Base-by-base conservation (phyloP, 2,113 vertebrate species). In the Brachyhypopomus occidentalis region DNA sequence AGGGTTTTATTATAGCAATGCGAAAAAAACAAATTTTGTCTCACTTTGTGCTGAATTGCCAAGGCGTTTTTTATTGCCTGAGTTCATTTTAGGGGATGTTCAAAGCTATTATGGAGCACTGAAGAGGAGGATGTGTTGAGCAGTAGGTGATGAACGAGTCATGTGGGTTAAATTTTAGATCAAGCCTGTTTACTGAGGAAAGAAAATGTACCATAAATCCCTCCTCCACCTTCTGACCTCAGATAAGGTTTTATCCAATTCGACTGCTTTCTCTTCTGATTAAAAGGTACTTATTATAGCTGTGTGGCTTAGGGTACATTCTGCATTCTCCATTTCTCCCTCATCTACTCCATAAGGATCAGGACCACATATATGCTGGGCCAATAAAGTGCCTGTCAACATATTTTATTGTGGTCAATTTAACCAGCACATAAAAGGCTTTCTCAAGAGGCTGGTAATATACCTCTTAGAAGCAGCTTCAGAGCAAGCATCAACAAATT, bases 181-280 rank as follows among this genome's bases (percentile, higher is more conserved):
- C 87, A 62, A 80, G 75, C 83, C 88, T 90, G 86, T 91, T 91
- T 92, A 88, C 86, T 81, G 80, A 17, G 12, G 75, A 77, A 89
- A 89, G 88, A 90, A 90, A 92, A 91, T 92, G 89, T 88, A 89
- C 87, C 86, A 89, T 91, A 90, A 88, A 91, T 91, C 89, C 87
- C 78, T 87, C 84, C 86, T 88, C 81, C 87, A 88, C 86, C 91
- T 88, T 74, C 75, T 80, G 78, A 75, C 87, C 73, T 81, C 82
- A 89, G 88, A 88, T 90, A 90, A 88, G 84, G 81, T 91, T 91
- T 92, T 87, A 91, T 91, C 85, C 83, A 90, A 89, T 92, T 91
- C 34, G 83, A 72, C 78, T 85, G 85, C 88, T 89, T 89, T 88
- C 83, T 85, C 64, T 71, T 77, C 88, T 91, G 89, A 92, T 91